These are phyloP conservation scores for Trachelipus rathkii DNA, from an alignment of 1,140 invertebrate genomes.

Conservation along the genomic window DNA sequence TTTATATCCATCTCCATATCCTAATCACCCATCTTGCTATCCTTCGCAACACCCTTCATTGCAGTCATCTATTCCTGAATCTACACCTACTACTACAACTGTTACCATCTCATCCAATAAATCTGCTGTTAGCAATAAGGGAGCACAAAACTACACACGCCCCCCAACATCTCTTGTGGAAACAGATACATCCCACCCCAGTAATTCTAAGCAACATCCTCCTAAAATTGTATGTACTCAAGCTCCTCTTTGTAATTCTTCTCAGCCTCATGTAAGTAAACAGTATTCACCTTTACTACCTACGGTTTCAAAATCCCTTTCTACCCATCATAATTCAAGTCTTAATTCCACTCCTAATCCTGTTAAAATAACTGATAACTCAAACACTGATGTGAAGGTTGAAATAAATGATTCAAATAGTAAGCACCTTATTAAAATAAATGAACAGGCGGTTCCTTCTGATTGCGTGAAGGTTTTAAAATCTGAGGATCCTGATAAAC, in stretches of 20 bases:
- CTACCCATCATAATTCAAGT: too few relatives aligned
- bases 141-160: background rate
- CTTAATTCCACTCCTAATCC: too few relatives aligned
- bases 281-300: too few relatives aligned
- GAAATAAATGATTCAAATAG: too few relatives aligned
- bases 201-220: slow-evolving; percentile 19
- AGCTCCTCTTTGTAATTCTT: too few relatives aligned
- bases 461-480: background rate
- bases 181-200: background rate
- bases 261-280: too few relatives aligned
- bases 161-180: background rate
- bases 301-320: too few relatives aligned
- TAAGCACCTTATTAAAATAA: too few relatives aligned
- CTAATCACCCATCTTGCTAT: background rate
- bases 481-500: background rate
- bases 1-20: slow-evolving; percentile 7
- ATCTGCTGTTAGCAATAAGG: background rate
- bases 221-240: background rate
- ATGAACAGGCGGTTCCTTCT: background rate
- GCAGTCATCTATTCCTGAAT: slow-evolving; percentile 14
- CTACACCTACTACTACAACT: background rate
- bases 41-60: background rate
- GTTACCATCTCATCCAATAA: background rate
- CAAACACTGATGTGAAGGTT: too few relatives aligned
- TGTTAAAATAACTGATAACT: too few relatives aligned